Percentiles rank a stretch among this genome's conserved stretches.
Conservation (phyloP, 2,888 invertebrate genomes). For the Cosmia trapezina region DNA sequence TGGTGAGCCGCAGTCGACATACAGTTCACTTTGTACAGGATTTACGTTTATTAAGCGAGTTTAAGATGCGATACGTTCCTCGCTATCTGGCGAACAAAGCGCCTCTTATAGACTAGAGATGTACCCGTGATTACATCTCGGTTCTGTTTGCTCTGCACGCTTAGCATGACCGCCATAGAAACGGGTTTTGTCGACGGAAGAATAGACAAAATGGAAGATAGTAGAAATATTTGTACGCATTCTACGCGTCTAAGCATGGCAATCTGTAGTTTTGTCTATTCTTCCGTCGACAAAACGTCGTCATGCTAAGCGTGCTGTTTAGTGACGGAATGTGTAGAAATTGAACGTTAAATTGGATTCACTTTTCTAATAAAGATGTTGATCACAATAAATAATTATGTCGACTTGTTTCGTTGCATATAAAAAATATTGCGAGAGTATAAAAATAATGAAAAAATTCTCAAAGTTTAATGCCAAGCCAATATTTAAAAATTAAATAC, state of each 20-base stretch:
- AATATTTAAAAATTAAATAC: too few relatives aligned
- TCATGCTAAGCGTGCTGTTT: too few relatives aligned
- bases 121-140: slow-evolving; percentile 27
- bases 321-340: not conserved
- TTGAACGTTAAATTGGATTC: not conserved
- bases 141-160: too few relatives aligned
- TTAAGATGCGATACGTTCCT: slow-evolving; percentile 70
- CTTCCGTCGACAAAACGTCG: too few relatives aligned
- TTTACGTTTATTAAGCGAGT: slow-evolving; percentile 84
- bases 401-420: not conserved
- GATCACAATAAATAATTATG: too few relatives aligned
- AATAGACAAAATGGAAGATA: too few relatives aligned
- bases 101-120: slow-evolving; percentile 17
- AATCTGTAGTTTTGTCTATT: too few relatives aligned
- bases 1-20: slow-evolving; percentile 83
- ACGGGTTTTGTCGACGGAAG: too few relatives aligned
- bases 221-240: too few relatives aligned
- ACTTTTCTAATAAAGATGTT: not conserved
- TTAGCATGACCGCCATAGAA: too few relatives aligned
- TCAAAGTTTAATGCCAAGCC: not conserved
- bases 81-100: slow-evolving; percentile 58
- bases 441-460: not conserved
- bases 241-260: too few relatives aligned
- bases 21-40: slow-evolving; percentile 82
- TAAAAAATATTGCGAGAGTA: too few relatives aligned